phyloP scores from a whole-genome alignment of 2,113 vertebrate genomes.

The Hymenochirus boettgeri region DNA sequence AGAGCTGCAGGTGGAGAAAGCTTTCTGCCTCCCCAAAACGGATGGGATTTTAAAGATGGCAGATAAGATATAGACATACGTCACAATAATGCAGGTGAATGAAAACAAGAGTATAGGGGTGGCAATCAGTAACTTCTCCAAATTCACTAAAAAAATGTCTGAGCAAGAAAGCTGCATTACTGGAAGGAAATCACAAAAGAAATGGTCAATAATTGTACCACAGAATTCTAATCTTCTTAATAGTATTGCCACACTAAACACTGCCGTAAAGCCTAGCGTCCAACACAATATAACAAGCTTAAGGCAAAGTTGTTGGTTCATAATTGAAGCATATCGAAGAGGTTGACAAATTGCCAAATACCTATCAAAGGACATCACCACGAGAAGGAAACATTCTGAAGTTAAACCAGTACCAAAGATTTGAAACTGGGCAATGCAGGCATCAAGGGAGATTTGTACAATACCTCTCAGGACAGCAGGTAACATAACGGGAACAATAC shows the following conservation, averaged over 20 bases:
- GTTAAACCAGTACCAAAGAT: not conserved
- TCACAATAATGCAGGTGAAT: not conserved
- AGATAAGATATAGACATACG: not conserved
- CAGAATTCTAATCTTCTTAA: constrained; percentile 47
- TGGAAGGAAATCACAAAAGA: constrained; percentile 49
- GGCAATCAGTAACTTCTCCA: not conserved
- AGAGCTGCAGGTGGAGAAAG: constrained; percentile 27
- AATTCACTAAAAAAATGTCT: constrained; percentile 41
- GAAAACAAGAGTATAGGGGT: not conserved
- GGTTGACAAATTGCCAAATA: constrained; percentile 45
- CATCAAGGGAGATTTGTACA: not conserved
- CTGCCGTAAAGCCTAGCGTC: constrained; percentile 36
- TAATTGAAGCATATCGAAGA: constrained; percentile 32
- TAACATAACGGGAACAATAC: not conserved
- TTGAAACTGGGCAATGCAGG: not conserved
- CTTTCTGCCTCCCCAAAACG: not conserved
- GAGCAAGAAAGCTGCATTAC: constrained; percentile 50
- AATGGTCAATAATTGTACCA: constrained; percentile 48
- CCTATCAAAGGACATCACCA: not conserved
- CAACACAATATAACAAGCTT: constrained; percentile 36
- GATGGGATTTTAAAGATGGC: not conserved
- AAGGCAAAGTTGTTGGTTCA: constrained; percentile 26
- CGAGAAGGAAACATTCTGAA: constrained; percentile 4
- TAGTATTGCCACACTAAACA: constrained; percentile 23
- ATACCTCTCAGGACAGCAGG: not conserved